Conservation (phyloP, 2,888 invertebrate species). For the Cylindroiulus punctatus region DNA sequence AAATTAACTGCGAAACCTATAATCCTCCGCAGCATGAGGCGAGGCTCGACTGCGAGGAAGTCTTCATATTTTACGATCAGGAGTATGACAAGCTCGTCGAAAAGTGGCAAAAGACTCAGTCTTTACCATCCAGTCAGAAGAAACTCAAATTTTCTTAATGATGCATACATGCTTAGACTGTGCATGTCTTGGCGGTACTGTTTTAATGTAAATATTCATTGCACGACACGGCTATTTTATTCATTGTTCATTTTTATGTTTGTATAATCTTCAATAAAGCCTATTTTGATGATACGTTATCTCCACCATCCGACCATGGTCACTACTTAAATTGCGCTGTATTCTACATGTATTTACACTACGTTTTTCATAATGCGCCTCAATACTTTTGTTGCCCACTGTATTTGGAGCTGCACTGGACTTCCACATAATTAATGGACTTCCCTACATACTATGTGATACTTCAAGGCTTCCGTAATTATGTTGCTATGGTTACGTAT, state of each 20-base stretch:
- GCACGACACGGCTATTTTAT: background rate
- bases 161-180: background rate
- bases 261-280: background rate
- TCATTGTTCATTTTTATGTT: background rate
- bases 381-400: no score
- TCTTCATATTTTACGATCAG: constrained; percentile 64
- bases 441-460: no score
- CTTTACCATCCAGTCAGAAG: background rate
- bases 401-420: no score
- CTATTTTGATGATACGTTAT: background rate
- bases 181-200: background rate
- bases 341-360: no score
- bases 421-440: no score
- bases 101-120: constrained; percentile 60
- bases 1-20: constrained; percentile 65
- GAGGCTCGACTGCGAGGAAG: constrained; percentile 65
- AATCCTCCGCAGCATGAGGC: constrained; percentile 65
- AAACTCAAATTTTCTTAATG: background rate
- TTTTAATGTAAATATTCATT: background rate
- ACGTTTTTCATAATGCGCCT: no score
- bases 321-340: no score
- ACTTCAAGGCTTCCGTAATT: no score
- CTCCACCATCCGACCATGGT: no score
- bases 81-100: constrained; percentile 63
- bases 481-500: no score